Base-by-base conservation (phyloP, 2,113 vertebrate species). In the Varanus komodoensis region DNA sequence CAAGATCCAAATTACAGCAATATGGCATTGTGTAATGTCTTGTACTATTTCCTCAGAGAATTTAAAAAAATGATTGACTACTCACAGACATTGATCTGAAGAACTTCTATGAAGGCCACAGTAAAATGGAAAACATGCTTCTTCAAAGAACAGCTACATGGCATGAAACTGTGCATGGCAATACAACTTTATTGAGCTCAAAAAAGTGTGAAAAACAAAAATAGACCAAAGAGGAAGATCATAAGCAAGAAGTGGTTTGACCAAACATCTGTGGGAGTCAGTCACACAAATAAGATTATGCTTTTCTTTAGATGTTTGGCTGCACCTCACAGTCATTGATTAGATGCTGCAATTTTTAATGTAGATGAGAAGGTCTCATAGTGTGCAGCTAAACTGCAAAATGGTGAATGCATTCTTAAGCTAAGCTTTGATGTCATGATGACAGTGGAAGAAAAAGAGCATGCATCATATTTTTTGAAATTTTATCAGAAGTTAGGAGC, bases 11-110 rank as follows among this genome's bases (percentile, higher is more conserved):
- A 67, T 48, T 48, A 71, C 83, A 64, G 6, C 50, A 69, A 69
- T 50, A 38, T 50, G 67, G 44, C 82, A 84, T 84, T 1, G 29
- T 27, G 54, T 64, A 29, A 69, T 69, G 34, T 64, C 61, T 44
- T 67, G 25, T 50, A 17, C 52, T 74, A n/a, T 86, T 29, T 73
- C 74, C 52, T 57, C 69, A 74, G 50, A 74, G 52, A 86, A 86
- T 86, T 75, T 57, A 75, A 38, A 80, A 21, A 69, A 86, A 83
- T 74, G 84, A 57, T 74, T 19, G 25, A 52, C 84, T 57, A 86
- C 50, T 50, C 84, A 38, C 9, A 86, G 19, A 34, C 21, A 57
- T 75, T 75, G 32, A 75, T 86, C 71, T 74, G 23, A 9, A 27
- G 32, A 86, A 38, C n/a, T n/a, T 57, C 75, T 57, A 34, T 57